A percentile compares a stretch with the other conserved stretches of the same genome.
These are phyloP conservation scores for Yponomeuta evonymella DNA, from an alignment of 2,888 invertebrate species.

Conservation along the genomic window DNA sequence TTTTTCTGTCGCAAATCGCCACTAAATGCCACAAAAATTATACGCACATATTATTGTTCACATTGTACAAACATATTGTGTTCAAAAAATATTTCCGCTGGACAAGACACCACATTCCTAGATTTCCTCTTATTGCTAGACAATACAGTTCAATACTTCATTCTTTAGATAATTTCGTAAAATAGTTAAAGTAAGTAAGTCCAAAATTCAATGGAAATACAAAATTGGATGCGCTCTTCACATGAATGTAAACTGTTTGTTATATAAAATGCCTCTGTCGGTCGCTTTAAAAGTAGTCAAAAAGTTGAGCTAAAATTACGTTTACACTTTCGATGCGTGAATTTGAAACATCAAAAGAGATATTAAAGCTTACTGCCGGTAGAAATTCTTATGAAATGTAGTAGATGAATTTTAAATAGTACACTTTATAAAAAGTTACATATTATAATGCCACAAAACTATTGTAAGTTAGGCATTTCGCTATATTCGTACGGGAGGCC, in stretches of 20 bases:
- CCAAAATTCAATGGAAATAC: constrained; percentile 30
- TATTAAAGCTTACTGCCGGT: constrained; percentile 31
- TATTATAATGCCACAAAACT: constrained; percentile 1
- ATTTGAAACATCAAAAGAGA: constrained; percentile 31
- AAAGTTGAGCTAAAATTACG: constrained; percentile 17
- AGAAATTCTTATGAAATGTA: constrained; percentile 18
- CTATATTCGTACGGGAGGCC: neutral
- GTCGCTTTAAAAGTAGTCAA: constrained; percentile 9
- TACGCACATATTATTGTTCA: constrained; percentile 44
- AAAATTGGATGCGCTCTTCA: constrained; percentile 28
- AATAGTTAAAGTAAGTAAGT: neutral
- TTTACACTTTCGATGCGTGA: constrained; percentile 29
- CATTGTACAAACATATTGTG: constrained; percentile 52
- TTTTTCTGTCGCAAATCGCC: constrained; percentile 23
- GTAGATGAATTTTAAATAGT: constrained; percentile 20
- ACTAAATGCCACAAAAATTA: constrained; percentile 41
- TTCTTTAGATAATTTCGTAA: neutral
- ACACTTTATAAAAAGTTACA: constrained; percentile 2
- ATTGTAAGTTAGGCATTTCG: neutral
- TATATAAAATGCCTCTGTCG: too few relatives aligned
- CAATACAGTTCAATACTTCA: neutral
- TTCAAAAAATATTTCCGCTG: constrained; percentile 49
- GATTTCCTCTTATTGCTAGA: constrained; percentile 1
- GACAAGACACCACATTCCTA: neutral
- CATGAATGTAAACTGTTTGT: neutral